Percentiles rank a stretch among this genome's conserved stretches.
Conservation (phyloP, 2,797 vertebrate species). For the Syngnathus acus region DNA sequence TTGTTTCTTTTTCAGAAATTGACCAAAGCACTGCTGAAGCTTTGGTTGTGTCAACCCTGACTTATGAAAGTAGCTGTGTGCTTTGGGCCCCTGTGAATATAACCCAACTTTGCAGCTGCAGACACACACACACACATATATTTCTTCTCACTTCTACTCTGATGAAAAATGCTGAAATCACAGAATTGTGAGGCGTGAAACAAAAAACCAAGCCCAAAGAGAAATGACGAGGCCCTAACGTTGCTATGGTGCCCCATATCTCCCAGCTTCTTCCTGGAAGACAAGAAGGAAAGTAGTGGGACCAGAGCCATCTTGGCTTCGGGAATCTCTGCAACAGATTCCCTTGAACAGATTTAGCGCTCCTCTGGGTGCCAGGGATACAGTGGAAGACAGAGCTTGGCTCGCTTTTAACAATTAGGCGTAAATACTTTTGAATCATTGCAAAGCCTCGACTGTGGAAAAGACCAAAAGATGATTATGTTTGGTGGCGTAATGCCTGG, state of each 20-base stretch:
- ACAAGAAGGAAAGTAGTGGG: slow-evolving; percentile 29
- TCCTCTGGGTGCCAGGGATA: slow-evolving; percentile 20
- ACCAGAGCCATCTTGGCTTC: slow-evolving; percentile 42
- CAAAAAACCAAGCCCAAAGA: not conserved
- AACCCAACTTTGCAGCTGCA: not conserved
- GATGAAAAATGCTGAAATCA: not conserved
- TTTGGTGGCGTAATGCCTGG: not conserved
- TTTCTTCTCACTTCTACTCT: not conserved
- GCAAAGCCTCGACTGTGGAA: slow-evolving; percentile 20
- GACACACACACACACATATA: slow-evolving; percentile 7
- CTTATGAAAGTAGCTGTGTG: slow-evolving; percentile 25
- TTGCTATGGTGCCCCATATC: slow-evolving; percentile 28
- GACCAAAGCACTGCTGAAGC: slow-evolving; percentile 12
- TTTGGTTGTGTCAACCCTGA: slow-evolving; percentile 8
- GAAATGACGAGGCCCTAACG: not conserved
- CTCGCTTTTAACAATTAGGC: slow-evolving; percentile 19
- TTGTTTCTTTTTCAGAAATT: not conserved
- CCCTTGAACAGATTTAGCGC: slow-evolving; percentile 43
- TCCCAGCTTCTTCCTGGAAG: slow-evolving; percentile 29
- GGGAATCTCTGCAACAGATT: slow-evolving; percentile 43
- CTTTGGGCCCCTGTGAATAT: slow-evolving; percentile 25
- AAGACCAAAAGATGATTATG: slow-evolving; percentile 6
- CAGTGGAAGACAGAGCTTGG: slow-evolving; percentile 25
- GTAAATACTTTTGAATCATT: slow-evolving; percentile 26
- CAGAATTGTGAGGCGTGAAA: not conserved